These are phyloP conservation scores for Lordiphosa collinella DNA, from an alignment of 1,140 invertebrate genomes.

Conservation along the genomic window DNA sequence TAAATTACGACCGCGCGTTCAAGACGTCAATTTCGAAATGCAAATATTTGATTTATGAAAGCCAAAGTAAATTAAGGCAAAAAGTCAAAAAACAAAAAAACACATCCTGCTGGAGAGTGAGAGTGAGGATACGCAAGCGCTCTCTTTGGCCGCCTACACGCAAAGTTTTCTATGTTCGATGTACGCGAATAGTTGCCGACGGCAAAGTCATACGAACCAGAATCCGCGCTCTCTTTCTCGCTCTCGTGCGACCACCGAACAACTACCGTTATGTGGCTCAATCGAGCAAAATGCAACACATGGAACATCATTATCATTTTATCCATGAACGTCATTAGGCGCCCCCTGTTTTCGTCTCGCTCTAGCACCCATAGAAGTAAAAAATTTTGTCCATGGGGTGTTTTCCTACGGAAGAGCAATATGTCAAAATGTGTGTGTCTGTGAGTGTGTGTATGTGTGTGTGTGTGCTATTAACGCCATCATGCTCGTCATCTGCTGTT, in stretches of 20 bases:
- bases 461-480: slow-evolving; percentile 51
- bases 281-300: slow-evolving; percentile 13
- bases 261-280: slow-evolving; percentile 49
- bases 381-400: slow-evolving; percentile 17
- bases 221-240: slow-evolving; percentile 56
- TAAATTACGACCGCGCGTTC: slow-evolving; percentile 60
- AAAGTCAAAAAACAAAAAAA: slow-evolving; percentile 47
- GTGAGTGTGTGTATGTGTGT: not conserved
- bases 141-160: slow-evolving; percentile 27
- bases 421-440: slow-evolving; percentile 20
- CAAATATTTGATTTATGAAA: slow-evolving; percentile 78
- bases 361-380: slow-evolving; percentile 19
- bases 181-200: slow-evolving; percentile 22
- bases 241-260: slow-evolving; percentile 24
- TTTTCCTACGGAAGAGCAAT: slow-evolving; percentile 27
- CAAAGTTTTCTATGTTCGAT: slow-evolving; percentile 10
- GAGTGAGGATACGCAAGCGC: slow-evolving; percentile 29
- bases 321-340: slow-evolving; percentile 28
- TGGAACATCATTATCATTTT: slow-evolving; percentile 59
- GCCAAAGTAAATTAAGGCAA: slow-evolving; percentile 71
- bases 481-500: slow-evolving; percentile 37
- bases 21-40: slow-evolving; percentile 79
- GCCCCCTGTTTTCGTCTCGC: slow-evolving; percentile 18
- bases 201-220: slow-evolving; percentile 35
- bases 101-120: slow-evolving; percentile 19